These are phyloP conservation scores for Micromesistius poutassou DNA, from an alignment of 2,797 vertebrate species.

Conservation along the genomic window DNA sequence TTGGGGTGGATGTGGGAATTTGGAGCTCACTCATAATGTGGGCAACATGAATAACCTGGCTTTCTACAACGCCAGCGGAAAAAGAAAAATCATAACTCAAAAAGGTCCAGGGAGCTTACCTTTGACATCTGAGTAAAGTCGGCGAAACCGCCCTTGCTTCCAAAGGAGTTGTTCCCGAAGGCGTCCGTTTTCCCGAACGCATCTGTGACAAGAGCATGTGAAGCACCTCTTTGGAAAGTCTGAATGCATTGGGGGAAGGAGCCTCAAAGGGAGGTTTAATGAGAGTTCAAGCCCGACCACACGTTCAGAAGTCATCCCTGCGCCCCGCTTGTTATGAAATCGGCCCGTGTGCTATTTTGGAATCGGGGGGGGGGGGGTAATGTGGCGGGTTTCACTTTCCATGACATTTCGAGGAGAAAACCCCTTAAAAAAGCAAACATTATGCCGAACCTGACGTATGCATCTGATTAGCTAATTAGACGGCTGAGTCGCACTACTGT, in stretches of 20 bases:
- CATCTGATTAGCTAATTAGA: constrained; percentile 70
- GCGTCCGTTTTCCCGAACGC: constrained; percentile 85
- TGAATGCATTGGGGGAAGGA: constrained; percentile 55
- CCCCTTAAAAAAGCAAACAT: constrained; percentile 53
- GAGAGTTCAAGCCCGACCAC: constrained; percentile 41
- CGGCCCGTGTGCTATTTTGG: constrained; percentile 56
- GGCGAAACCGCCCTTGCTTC: constrained; percentile 83
- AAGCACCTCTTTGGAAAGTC: constrained; percentile 48
- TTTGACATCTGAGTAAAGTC: constrained; percentile 98
- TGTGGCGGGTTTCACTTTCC: constrained; percentile 66
- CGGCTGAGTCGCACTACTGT: constrained; percentile 60
- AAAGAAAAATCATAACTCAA: constrained; percentile 47
- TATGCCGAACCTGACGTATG: constrained; percentile 67
- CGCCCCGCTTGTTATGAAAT: constrained; percentile 52
- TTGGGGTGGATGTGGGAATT: constrained; percentile 24
- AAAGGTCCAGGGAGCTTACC: constrained; percentile 72
- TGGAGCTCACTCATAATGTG: constrained; percentile 39
- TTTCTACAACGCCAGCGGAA: constrained; percentile 31
- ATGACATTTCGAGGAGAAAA: constrained; percentile 56
- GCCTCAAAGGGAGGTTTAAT: constrained; percentile 43
- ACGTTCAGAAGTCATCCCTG: constrained; percentile 40
- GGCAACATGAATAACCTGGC: constrained; percentile 31
- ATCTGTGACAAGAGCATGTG: constrained; percentile 71
- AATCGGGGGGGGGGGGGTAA: constrained; percentile 49
- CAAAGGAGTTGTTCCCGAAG: constrained; percentile 83